phyloP scores from a whole-genome alignment of 2,113 vertebrate genomes.

The Semnornis frantzii region DNA sequence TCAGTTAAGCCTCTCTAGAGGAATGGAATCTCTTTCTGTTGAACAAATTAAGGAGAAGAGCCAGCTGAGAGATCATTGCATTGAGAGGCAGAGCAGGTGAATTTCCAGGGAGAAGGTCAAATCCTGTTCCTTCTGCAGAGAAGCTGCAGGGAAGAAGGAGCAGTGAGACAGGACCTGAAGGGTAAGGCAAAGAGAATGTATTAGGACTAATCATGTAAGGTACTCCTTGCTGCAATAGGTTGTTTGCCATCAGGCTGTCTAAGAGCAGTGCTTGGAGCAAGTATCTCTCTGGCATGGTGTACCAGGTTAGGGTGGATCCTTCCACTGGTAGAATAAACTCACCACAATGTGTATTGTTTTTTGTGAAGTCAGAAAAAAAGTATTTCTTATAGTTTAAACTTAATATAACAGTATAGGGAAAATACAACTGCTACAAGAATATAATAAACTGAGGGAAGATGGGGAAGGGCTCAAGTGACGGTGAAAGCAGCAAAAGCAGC shows the following conservation, averaged over 20 bases:
- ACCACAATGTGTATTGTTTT: too few relatives aligned
- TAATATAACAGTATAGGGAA: too few relatives aligned
- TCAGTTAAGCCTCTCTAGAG: neutral
- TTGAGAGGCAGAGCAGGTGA: neutral
- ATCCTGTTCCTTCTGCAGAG: neutral
- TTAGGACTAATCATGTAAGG: neutral
- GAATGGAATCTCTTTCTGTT: neutral
- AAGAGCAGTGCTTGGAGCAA: neutral
- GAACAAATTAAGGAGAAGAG: neutral
- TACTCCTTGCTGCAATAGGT: rapidly evolving
- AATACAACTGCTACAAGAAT: too few relatives aligned
- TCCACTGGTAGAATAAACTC: too few relatives aligned
- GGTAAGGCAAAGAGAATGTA: neutral
- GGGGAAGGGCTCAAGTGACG: too few relatives aligned
- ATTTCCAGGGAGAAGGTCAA: neutral
- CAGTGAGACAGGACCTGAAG: neutral
- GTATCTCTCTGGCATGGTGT: neutral
- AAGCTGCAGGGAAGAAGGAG: neutral
- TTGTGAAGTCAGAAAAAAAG: too few relatives aligned
- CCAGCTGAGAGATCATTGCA: neutral
- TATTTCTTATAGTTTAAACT: too few relatives aligned
- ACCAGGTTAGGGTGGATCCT: too few relatives aligned
- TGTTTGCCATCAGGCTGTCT: too few relatives aligned
- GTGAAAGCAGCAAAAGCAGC: too few relatives aligned
- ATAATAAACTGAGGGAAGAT: too few relatives aligned